phyloP scores from a whole-genome alignment of 2,113 vertebrate species.

The Mirza zaza region DNA sequence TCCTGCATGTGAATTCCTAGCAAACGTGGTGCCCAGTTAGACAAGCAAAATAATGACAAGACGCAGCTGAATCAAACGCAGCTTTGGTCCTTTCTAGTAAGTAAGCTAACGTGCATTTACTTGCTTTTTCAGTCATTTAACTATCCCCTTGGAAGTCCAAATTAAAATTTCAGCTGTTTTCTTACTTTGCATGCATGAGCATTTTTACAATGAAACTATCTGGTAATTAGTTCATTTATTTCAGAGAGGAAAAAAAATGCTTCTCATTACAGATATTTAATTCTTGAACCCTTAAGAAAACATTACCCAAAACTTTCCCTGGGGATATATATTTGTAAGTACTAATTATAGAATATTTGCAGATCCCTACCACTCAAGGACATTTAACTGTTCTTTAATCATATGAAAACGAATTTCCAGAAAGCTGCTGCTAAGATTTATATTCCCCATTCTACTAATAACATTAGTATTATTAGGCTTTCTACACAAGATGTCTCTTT shows the following conservation, averaged over 20 bases:
- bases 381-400: slow-evolving; percentile 30
- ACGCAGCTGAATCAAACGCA: background rate
- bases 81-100: background rate
- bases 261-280: slow-evolving; percentile 55
- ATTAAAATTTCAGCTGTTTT: slow-evolving; percentile 52
- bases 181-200: background rate
- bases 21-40: background rate
- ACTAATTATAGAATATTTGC: slow-evolving; percentile 48
- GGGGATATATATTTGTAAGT: slow-evolving; percentile 21
- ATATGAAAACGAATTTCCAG: slow-evolving; percentile 20
- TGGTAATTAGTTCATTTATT: slow-evolving; percentile 55
- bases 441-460: background rate
- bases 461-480: slow-evolving; percentile 3
- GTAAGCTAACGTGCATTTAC: background rate
- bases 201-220: slow-evolving; percentile 52
- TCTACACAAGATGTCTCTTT: background rate
- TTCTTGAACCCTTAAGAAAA: slow-evolving; percentile 45
- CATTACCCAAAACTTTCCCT: slow-evolving; percentile 50
- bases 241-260: slow-evolving; percentile 5
- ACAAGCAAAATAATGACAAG: slow-evolving; percentile 16
- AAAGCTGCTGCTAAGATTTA: background rate
- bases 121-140: slow-evolving; percentile 2
- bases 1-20: background rate
- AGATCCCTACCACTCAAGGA: background rate
- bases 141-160: slow-evolving; percentile 22